A percentile compares a stretch with the other conserved stretches of the same genome.
Conservation (phyloP, 2,888 invertebrate species). For the Allophyes oxyacanthae region DNA sequence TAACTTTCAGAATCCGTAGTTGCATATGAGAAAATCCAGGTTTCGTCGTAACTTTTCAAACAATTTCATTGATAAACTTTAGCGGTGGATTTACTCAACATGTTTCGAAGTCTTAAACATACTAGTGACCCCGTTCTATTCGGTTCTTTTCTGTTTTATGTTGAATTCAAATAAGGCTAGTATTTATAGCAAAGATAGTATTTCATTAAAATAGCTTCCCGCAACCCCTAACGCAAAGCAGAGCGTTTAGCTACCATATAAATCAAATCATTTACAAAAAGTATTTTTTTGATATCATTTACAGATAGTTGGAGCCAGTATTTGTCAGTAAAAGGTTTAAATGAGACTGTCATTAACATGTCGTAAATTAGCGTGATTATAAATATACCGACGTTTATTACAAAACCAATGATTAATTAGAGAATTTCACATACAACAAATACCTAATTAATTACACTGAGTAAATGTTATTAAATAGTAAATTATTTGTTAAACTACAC, state of each 20-base stretch:
- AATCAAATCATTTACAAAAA: too few species aligned
- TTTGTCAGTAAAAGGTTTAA: constrained; percentile 8
- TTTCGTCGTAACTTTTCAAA: constrained; percentile 7
- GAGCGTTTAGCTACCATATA: too few species aligned
- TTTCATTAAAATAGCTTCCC: too few species aligned
- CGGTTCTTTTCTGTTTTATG: constrained; percentile 12
- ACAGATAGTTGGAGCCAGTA: background rate
- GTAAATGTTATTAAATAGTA: too few species aligned
- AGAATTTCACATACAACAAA: background rate
- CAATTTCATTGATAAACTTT: constrained; percentile 21
- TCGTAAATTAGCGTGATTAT: constrained; percentile 3
- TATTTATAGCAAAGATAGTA: too few species aligned
- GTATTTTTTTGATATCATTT: too few species aligned
- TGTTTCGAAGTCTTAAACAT: constrained; percentile 15
- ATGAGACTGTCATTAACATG: constrained; percentile 16
- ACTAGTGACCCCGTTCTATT: background rate
- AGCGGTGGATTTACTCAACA: constrained; percentile 1
- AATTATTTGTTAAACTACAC: too few species aligned
- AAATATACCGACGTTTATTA: constrained; percentile 18
- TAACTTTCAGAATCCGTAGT: constrained; percentile 7
- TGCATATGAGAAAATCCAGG: background rate
- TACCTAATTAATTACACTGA: too few species aligned
- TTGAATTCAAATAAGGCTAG: constrained; percentile 20
- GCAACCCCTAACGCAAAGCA: too few species aligned
- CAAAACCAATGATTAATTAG: constrained; percentile 27